Percentiles rank a stretch among this genome's conserved stretches.
phyloP scores from a whole-genome alignment of 2,888 invertebrate species.

The Auanema freiburgensis region DNA sequence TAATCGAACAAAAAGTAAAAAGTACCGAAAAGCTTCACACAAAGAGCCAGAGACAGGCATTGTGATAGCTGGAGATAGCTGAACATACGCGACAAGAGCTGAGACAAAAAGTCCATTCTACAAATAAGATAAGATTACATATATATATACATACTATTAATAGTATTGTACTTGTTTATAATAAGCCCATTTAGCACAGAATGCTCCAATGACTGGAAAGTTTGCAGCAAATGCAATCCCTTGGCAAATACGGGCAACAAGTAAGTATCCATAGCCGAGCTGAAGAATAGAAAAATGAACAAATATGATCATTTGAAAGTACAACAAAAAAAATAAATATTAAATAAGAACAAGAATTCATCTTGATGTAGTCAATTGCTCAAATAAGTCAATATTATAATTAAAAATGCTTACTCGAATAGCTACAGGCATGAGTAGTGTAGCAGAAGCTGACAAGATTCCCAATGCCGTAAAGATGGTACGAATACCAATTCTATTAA shows the following conservation, averaged over 20 bases:
- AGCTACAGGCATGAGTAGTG: conserved; percentile 52
- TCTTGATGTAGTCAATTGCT: neutral
- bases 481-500: conserved; percentile 57
- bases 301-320: neutral
- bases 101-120: conserved; percentile 62
- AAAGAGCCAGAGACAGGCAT: conserved; percentile 55
- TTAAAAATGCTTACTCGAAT: conserved; percentile 34
- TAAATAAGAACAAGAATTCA: neutral
- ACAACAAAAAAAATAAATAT: too few species aligned
- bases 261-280: conserved; percentile 55
- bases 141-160: neutral
- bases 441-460: conserved; percentile 53
- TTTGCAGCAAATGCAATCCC: conserved; percentile 61
- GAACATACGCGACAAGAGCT: conserved; percentile 60
- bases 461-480: conserved; percentile 58
- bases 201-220: conserved; percentile 63
- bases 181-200: conserved; percentile 62
- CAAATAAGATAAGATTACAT: neutral
- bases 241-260: conserved; percentile 55
- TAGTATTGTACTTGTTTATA: conserved; percentile 51
- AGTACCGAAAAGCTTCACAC: conserved; percentile 36
- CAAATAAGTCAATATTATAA: neutral
- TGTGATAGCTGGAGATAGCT: conserved; percentile 56
- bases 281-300: conserved; percentile 34
- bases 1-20: neutral